Evolutionary conservation across 2,797 vertebrate genomes (phyloP).

Genomic region (Pseudomugil tenellus): DNA sequence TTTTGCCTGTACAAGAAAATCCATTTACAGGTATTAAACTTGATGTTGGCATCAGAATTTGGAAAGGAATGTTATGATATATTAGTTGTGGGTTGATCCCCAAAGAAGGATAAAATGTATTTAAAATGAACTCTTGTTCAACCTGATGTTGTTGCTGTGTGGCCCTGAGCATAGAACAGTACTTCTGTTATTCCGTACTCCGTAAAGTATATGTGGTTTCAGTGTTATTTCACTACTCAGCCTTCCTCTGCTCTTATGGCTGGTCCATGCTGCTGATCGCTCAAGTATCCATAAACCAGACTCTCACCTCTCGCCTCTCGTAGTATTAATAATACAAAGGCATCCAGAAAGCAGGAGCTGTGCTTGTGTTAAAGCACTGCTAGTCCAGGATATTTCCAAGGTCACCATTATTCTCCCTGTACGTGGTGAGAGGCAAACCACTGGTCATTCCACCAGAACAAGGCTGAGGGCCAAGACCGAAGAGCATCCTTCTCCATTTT

Average conservation of each 20-base stretch:
- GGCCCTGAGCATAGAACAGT: constrained; percentile 63
- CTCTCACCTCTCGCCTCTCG: constrained; percentile 72
- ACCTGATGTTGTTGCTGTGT: constrained; percentile 63
- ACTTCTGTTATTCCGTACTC: constrained; percentile 51
- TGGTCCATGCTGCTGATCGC: constrained; percentile 39
- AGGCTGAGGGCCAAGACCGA: constrained; percentile 39
- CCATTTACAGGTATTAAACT: constrained; percentile 52
- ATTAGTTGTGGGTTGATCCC: constrained; percentile 58
- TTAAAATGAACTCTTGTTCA: constrained; percentile 63
- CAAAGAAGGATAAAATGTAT: constrained; percentile 50
- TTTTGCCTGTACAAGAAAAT: constrained; percentile 43
- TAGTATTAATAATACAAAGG: constrained; percentile 83
- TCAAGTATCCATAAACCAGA: constrained; percentile 67
- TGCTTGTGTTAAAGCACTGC: constrained; percentile 75
- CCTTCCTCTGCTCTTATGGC: constrained; percentile 35
- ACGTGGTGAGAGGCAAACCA: constrained; percentile 32
- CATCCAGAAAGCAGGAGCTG: constrained; percentile 69
- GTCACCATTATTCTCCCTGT: constrained; percentile 70
- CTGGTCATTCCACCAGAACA: constrained; percentile 44
- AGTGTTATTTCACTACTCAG: constrained; percentile 59
- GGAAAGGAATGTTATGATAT: constrained; percentile 71
- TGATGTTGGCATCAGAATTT: constrained; percentile 64
- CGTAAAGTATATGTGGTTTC: constrained; percentile 62
- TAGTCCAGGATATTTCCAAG: constrained; percentile 73
- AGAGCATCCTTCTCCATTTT: constrained; percentile 41